A percentile compares a stretch with the other conserved stretches of the same genome.
These are phyloP conservation scores for Nothoprocta perdicaria DNA, from an alignment of 2,113 vertebrate species.

Conservation along the genomic window DNA sequence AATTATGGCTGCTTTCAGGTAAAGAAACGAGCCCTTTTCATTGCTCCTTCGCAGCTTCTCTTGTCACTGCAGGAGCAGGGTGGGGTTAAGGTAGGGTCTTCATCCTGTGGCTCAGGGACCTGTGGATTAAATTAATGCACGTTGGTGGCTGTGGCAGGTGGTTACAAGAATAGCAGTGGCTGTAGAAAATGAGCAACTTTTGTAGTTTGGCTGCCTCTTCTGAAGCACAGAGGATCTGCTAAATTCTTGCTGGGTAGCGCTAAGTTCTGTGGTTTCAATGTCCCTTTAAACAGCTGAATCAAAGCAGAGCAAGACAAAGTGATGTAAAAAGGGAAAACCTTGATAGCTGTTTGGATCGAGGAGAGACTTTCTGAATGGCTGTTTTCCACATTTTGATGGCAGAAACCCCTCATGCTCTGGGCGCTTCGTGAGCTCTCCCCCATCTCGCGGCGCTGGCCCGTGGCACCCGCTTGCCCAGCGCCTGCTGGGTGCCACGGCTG, in stretches of 20 bases:
- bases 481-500: background rate
- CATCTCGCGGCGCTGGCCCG: background rate
- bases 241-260: background rate
- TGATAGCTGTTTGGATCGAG: background rate
- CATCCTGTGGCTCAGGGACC: background rate
- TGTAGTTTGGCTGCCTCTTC: background rate
- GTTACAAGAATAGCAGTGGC: background rate
- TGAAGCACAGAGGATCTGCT: slow-evolving; percentile 13
- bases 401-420: background rate
- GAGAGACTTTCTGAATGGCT: background rate
- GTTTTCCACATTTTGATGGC: background rate
- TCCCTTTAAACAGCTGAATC: slow-evolving; percentile 22
- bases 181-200: background rate
- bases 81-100: slow-evolving; percentile 11
- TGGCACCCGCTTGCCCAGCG: background rate
- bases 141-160: background rate
- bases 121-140: slow-evolving; percentile 24
- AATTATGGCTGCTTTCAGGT: slow-evolving; percentile 61
- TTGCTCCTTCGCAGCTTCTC: slow-evolving; percentile 4
- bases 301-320: background rate
- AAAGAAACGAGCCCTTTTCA: slow-evolving; percentile 38
- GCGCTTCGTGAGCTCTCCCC: background rate
- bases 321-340: background rate
- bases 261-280: background rate
- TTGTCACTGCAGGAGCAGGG: background rate